These are phyloP conservation scores for Archocentrus centrarchus DNA, from an alignment of 2,113 vertebrate species.

Conservation along the genomic window DNA sequence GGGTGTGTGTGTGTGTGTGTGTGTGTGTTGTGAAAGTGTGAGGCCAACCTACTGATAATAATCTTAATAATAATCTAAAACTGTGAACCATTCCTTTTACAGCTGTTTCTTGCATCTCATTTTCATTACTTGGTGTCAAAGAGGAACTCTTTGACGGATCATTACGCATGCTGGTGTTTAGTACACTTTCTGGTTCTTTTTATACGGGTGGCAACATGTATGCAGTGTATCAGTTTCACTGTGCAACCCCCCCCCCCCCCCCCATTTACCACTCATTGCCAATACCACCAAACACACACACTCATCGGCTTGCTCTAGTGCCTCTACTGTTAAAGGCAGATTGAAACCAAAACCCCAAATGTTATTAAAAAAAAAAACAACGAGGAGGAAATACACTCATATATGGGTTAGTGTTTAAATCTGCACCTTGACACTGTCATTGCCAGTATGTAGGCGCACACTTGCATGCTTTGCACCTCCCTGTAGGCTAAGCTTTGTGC, in stretches of 20 bases:
- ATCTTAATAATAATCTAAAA: not conserved
- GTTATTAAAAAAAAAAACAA: not conserved
- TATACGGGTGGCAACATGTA: not conserved
- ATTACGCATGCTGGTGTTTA: no score
- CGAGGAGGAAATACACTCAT: not conserved
- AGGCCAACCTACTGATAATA: not conserved
- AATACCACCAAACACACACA: not conserved
- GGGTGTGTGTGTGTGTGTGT: no score
- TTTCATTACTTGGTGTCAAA: slow-evolving; percentile 2
- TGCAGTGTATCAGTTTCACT: not conserved
- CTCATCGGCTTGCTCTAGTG: not conserved
- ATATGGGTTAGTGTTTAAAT: not conserved
- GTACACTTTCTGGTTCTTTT: not conserved
- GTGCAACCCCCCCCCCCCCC: not conserved
- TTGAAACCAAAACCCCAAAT: not conserved
- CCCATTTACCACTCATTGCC: not conserved
- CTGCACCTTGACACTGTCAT: not conserved
- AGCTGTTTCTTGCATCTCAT: slow-evolving; percentile 8
- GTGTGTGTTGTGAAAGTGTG: no score
- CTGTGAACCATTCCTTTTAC: not conserved
- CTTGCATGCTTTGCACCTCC: not conserved
- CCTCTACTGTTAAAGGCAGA: not conserved
- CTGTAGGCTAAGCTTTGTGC: not conserved
- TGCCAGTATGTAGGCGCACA: not conserved
- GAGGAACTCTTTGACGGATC: not conserved